Evolutionary conservation across 2,888 invertebrate species (phyloP), one percentile per base, ranked within the genome.

Genomic region (Pantelozetes paolii): DNA sequence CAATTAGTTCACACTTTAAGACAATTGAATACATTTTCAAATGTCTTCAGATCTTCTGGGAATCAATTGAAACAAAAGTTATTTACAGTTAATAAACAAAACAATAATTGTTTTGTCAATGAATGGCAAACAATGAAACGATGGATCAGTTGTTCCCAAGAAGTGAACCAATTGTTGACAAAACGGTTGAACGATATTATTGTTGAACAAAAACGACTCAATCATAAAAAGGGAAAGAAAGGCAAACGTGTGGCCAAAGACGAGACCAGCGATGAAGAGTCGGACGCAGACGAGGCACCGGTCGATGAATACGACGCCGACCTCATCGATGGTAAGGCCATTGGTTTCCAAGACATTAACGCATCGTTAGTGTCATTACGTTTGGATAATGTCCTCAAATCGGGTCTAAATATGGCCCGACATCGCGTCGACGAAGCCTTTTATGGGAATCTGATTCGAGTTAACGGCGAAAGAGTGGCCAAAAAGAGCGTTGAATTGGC

Each of bases 401-500:
- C 50, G 5, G 72, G 72, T n/a, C 28, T 73, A 8, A 30, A n/a
- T 30, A 48, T 76, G 13, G 11, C n/a, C 3, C 26, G 76, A 13
- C 5, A 28, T 18, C 57, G 26, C 32, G 69, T 75, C 9, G 76
- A 76, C 3, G 71, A 69, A 36, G 62, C 64, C 18, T 76, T 76
- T 32, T 73, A 73, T 40, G n/a, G n/a, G 15, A 48, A 59, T 26
- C 32, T 73, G n/a, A 71, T 76, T 18, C 45, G 73, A 59, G 59
- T 75, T 6, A 76, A 76, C 48, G 75, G 76, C 32, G 72, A 76
- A 40, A 62, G 71, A 50, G 72, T 72, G 5, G 26, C 32, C 28
- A 76, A 76, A 71, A 76, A 76, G 48, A 69, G 64, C 28, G 15
- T 15, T n/a, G 73, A 75, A 48, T 20, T 75, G 15, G 18, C 26